A percentile compares a stretch with the other conserved stretches of the same genome.
Evolutionary conservation across 2,113 vertebrate species (phyloP).

Genomic region (pig (Sus scrofa)): DNA sequence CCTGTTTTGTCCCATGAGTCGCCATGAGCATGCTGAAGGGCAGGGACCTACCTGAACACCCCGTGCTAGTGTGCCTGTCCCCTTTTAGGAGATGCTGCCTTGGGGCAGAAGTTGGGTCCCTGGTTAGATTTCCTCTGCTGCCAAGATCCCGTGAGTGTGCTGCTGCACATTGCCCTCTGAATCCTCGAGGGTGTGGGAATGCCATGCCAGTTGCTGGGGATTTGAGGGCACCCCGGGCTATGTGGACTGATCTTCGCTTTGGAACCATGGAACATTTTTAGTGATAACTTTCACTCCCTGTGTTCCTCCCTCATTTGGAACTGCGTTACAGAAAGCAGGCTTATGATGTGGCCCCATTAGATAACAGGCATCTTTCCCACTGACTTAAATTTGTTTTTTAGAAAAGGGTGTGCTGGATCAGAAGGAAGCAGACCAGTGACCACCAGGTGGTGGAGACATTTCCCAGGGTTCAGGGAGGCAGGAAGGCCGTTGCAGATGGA

Average conservation of each 20-base stretch:
- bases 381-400: not conserved
- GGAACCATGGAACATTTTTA: not conserved
- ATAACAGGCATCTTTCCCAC: not conserved
- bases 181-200: not conserved
- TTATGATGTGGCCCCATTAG: not conserved
- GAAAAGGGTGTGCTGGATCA: not conserved
- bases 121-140: not conserved
- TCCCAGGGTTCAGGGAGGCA: not conserved
- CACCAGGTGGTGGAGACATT: not conserved
- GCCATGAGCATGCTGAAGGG: not conserved
- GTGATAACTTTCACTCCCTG: not conserved
- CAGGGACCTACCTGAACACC: rapidly evolving
- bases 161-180: not conserved
- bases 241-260: not conserved
- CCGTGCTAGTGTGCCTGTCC: not conserved
- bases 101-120: not conserved
- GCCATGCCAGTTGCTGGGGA: not conserved
- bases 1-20: not conserved
- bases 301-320: not conserved
- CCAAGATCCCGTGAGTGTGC: not conserved
- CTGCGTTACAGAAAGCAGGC: not conserved
- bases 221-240: not conserved
- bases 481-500: not conserved
- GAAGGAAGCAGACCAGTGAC: not conserved
- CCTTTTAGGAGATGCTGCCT: not conserved